Evolutionary conservation across 2,113 vertebrate genomes (phyloP).

Genomic region (Pollimyrus isidori): DNA sequence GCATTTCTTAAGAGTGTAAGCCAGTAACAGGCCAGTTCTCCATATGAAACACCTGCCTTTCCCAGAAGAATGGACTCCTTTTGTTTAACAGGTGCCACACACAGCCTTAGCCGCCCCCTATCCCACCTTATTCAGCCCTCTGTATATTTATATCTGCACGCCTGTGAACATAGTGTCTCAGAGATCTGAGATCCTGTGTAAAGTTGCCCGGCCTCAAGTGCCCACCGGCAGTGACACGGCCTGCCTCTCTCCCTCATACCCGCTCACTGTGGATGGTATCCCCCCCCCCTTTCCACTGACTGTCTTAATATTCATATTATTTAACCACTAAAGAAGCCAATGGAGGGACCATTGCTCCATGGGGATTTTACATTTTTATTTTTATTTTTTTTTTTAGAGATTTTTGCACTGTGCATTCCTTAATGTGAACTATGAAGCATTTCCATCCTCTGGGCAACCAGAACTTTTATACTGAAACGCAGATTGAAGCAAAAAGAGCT

Average conservation of each 20-base stretch:
- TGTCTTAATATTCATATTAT: constrained; percentile 27
- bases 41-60: background rate
- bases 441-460: constrained; percentile 28
- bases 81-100: background rate
- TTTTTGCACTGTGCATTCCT: constrained; percentile 45
- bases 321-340: constrained; percentile 40
- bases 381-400: constrained; percentile 19
- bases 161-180: background rate
- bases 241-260: background rate
- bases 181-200: background rate
- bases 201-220: background rate
- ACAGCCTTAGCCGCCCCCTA: background rate
- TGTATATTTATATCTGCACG: background rate
- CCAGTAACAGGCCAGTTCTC: background rate
- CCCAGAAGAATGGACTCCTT: background rate
- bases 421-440: constrained; percentile 40
- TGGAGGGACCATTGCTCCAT: constrained; percentile 16
- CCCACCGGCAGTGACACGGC: background rate
- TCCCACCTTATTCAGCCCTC: background rate
- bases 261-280: constrained; percentile 21
- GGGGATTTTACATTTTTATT: constrained; percentile 17
- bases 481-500: constrained; percentile 14
- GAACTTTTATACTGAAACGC: constrained; percentile 10
- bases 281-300: constrained; percentile 17
- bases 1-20: background rate